These are phyloP conservation scores for Medauroidea extradentata DNA, from an alignment of 1,140 invertebrate genomes.

Conservation along the genomic window DNA sequence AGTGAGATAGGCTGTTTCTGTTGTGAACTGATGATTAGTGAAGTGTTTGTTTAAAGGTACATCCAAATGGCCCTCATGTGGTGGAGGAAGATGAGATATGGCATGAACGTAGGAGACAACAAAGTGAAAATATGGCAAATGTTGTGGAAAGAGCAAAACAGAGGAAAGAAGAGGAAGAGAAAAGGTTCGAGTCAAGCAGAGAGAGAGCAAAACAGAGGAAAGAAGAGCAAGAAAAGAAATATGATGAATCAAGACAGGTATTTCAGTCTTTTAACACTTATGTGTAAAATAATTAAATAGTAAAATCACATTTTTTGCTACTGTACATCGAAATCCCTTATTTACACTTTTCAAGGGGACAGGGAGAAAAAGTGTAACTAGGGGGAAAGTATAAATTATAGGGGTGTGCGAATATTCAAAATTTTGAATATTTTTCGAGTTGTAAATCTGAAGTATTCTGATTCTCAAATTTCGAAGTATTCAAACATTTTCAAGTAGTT, in stretches of 20 bases:
- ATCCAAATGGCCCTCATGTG: constrained; percentile 1
- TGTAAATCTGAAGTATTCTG: no score
- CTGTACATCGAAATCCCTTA: no score
- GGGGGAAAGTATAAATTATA: neutral
- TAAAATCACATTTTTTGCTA: no score
- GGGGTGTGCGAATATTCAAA: neutral
- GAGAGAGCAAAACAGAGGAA: constrained; percentile 43
- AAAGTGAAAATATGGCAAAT: constrained; percentile 61
- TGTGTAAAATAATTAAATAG: neutral
- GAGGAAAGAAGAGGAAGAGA: constrained; percentile 76
- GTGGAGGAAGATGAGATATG: constrained; percentile 67
- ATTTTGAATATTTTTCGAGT: no score
- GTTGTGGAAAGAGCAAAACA: constrained; percentile 71
- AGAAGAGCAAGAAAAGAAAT: constrained; percentile 45
- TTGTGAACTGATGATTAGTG: no score
- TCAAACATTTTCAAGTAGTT: no score
- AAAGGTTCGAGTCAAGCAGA: constrained; percentile 48
- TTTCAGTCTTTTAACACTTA: neutral
- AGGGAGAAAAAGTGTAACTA: no score
- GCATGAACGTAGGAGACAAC: constrained; percentile 62
- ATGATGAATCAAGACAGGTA: neutral
- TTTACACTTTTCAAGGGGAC: no score
- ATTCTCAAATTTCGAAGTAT: no score
- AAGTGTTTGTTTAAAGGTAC: no score
- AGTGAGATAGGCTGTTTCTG: no score